These are phyloP conservation scores for Microchirus variegatus DNA, from an alignment of 2,797 vertebrate species.

Conservation along the genomic window DNA sequence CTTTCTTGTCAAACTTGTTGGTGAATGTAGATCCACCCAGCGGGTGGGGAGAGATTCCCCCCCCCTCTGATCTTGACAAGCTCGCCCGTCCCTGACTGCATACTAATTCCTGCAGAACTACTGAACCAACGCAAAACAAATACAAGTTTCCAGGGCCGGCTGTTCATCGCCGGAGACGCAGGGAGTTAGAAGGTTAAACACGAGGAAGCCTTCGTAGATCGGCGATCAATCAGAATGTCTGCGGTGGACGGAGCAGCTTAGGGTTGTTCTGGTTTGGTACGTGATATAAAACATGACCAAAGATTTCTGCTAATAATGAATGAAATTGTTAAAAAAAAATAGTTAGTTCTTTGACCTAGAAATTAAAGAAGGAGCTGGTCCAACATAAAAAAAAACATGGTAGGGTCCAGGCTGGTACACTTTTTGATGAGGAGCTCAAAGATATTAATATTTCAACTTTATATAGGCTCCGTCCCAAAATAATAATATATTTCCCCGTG, in stretches of 20 bases:
- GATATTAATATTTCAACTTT: too few relatives aligned
- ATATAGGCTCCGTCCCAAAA: too few relatives aligned
- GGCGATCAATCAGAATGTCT: conserved; percentile 58
- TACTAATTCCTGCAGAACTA: conserved; percentile 71
- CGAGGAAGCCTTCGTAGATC: conserved; percentile 43
- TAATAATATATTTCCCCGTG: too few relatives aligned
- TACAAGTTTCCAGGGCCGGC: conserved; percentile 61
- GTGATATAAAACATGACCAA: conserved; percentile 9
- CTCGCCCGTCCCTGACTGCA: conserved; percentile 67
- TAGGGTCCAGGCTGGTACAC: too few relatives aligned
- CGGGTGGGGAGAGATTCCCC: conserved; percentile 67
- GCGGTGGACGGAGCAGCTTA: conserved; percentile 49
- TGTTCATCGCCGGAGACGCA: conserved; percentile 46
- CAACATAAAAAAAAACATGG: too few relatives aligned
- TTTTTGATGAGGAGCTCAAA: too few relatives aligned
- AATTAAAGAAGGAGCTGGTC: too few relatives aligned
- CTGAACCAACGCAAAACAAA: conserved; percentile 71
- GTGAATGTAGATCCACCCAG: conserved; percentile 69
- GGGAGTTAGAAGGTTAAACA: conserved; percentile 44
- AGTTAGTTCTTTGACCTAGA: too few relatives aligned
- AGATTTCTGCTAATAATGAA: too few relatives aligned
- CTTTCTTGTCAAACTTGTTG: conserved; percentile 75
- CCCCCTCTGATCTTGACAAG: conserved; percentile 75
- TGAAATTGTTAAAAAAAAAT: too few relatives aligned
- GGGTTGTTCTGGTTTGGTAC: conserved; percentile 20